A percentile compares a stretch with the other conserved stretches of the same genome.
Evolutionary conservation across 2,888 invertebrate species (phyloP).

Genomic region (Zaprionus bogoriensis): DNA sequence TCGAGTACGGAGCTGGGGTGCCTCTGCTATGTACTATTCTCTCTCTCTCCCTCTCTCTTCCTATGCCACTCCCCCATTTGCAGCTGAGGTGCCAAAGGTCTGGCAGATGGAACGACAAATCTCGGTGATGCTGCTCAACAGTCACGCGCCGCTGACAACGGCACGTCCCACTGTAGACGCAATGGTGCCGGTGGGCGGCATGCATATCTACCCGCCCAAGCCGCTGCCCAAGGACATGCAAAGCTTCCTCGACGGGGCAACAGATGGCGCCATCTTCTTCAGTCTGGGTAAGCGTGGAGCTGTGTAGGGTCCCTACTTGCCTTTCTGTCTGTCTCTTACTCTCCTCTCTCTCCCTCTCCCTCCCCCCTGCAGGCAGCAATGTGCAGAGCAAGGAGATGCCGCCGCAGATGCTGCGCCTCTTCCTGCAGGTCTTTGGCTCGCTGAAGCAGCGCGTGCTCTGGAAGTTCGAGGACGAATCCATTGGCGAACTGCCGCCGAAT

Average conservation of each 20-base stretch:
- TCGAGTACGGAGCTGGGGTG: too few species aligned
- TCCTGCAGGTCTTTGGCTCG: constrained; percentile 82
- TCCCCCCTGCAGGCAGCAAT: constrained; percentile 81
- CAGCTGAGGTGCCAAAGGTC: constrained; percentile 81
- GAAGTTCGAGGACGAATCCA: constrained; percentile 83
- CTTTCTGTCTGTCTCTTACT: too few species aligned
- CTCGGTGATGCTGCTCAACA: constrained; percentile 84
- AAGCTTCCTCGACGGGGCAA: constrained; percentile 81
- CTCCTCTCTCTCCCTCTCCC: background rate
- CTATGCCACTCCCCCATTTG: background rate
- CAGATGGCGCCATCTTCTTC: constrained; percentile 83
- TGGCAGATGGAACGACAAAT: constrained; percentile 83
- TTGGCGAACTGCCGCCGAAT: constrained; percentile 81
- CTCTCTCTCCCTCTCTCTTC: too few species aligned
- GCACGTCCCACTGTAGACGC: constrained; percentile 83
- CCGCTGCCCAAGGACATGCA: constrained; percentile 80
- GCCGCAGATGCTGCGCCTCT: constrained; percentile 77
- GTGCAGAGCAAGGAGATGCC: constrained; percentile 83
- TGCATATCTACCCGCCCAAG: constrained; percentile 84
- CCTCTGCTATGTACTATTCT: too few species aligned
- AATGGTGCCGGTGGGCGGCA: constrained; percentile 84
- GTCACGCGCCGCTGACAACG: constrained; percentile 83
- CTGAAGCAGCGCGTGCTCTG: constrained; percentile 83
- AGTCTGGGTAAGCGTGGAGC: constrained; percentile 81
- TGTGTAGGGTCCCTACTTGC: too few species aligned